Evolutionary conservation across 2,888 invertebrate species (phyloP), one percentile per base, ranked within the genome.

Genomic region (Stenodera caucasica): DNA sequence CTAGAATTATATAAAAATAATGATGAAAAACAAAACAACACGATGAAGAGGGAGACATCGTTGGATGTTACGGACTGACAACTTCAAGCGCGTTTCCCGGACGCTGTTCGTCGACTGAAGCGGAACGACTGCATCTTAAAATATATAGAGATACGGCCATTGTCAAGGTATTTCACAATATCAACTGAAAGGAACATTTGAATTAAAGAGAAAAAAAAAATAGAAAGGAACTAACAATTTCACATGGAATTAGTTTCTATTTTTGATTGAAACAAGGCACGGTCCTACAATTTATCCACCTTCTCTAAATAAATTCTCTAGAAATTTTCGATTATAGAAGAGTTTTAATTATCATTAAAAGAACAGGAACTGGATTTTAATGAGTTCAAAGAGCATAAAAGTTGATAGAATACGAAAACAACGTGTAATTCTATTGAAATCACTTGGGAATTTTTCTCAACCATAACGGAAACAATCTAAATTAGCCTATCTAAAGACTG

Each of bases 11-110:
- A 40, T 8, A 37, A 6, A 6, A n/a, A 37, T 8, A 40, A 15
- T 45, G 6, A 0, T 12, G 15, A 40, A 40, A 21, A 45, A 2
- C 0, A n/a, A 45, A 9, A 21, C 12, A 45, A 45, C 45, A 18
- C 62, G 63, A 55, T 49, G 58, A 49, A 63, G 65, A 67, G 68
- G 70, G 71, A 69, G 66, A 68, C 71, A 61, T 63, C 67, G 45
- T 15, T 15, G 21, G 7, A 12, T 45, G 75, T 76, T 72, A 74
- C 74, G 77, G 74, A 69, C 75, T 71, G 72, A 71, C 75, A 73
- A 74, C 72, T 75, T 64, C 69, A 64, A 65, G 69, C 69, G 69
- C 71, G 74, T 70, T 75, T 76, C 75, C 76, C 76, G 75, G 76
- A 75, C 74, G 74, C 72, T 68, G 45, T 23, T 29, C 64, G 71